Conservation (phyloP, 2,888 invertebrate species). For the Standfussiana lucernea region DNA sequence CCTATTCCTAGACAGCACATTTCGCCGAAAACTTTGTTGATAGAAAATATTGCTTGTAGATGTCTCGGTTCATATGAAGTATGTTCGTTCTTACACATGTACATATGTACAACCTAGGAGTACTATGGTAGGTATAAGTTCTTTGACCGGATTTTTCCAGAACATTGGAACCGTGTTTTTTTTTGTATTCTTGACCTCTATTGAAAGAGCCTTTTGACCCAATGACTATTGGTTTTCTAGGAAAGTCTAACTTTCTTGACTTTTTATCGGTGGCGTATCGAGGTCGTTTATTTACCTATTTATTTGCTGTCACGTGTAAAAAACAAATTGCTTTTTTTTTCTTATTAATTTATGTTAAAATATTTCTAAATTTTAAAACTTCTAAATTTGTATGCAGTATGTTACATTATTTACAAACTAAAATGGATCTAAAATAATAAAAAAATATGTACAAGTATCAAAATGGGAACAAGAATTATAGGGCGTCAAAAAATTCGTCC, state of each 20-base stretch:
- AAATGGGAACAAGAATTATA: too few relatives aligned
- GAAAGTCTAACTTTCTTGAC: neutral
- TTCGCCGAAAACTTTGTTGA: too few relatives aligned
- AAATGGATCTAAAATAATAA: too few relatives aligned
- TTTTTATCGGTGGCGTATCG: neutral
- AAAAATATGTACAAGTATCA: too few relatives aligned
- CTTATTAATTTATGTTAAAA: neutral
- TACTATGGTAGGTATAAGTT: neutral
- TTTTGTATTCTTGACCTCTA: constrained; percentile 2
- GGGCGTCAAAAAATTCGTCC: too few relatives aligned
- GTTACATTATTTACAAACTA: too few relatives aligned
- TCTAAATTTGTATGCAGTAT: too few relatives aligned
- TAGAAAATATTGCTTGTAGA: too few relatives aligned
- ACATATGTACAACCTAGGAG: neutral
- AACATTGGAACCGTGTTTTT: neutral
- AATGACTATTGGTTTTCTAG: constrained; percentile 17
- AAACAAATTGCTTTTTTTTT: neutral
- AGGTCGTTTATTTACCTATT: neutral
- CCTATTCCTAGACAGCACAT: too few relatives aligned
- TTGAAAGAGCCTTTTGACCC: constrained; percentile 23
- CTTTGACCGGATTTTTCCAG: neutral
- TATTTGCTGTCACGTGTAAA: constrained; percentile 3
- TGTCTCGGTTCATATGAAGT: too few relatives aligned
- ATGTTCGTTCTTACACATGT: too few relatives aligned
- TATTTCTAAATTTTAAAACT: too few relatives aligned